A percentile compares a stretch with the other conserved stretches of the same genome.
These are phyloP conservation scores for Pristionchus maxplancki DNA, from an alignment of 2,888 invertebrate species.

Conservation along the genomic window DNA sequence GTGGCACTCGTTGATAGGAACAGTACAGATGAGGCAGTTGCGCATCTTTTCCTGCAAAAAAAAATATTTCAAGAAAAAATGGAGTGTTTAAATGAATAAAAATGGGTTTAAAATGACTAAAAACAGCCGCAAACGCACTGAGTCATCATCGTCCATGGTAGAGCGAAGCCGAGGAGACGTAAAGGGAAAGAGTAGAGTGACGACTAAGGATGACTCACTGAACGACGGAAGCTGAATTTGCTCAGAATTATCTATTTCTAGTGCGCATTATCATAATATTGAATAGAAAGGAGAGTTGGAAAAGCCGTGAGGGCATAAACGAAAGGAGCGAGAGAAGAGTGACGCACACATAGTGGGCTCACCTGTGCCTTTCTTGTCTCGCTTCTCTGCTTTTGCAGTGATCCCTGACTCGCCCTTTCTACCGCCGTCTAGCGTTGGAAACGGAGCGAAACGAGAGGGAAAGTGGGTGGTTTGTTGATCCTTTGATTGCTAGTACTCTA, in stretches of 20 bases:
- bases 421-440: not conserved
- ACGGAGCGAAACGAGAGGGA: not conserved
- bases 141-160: not conserved
- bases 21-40: not conserved
- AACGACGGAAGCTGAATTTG: too few relatives aligned
- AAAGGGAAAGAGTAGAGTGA: not conserved
- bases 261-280: too few relatives aligned
- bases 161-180: not conserved
- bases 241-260: too few relatives aligned
- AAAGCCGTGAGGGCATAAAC: too few relatives aligned
- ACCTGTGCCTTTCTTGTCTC: not conserved
- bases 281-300: too few relatives aligned
- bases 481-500: too few relatives aligned
- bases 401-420: not conserved
- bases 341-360: not conserved
- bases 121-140: not conserved
- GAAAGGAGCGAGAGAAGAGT: too few relatives aligned
- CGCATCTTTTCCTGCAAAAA: slow-evolving; percentile 5
- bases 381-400: not conserved
- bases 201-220: not conserved
- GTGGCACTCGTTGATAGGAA: slow-evolving; percentile 13
- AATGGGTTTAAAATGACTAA: not conserved
- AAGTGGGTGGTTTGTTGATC: not conserved
- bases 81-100: not conserved
- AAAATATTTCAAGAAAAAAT: not conserved